Evolutionary conservation across 2,888 invertebrate species (phyloP).

Genomic region (Kryphioiulus occultus): DNA sequence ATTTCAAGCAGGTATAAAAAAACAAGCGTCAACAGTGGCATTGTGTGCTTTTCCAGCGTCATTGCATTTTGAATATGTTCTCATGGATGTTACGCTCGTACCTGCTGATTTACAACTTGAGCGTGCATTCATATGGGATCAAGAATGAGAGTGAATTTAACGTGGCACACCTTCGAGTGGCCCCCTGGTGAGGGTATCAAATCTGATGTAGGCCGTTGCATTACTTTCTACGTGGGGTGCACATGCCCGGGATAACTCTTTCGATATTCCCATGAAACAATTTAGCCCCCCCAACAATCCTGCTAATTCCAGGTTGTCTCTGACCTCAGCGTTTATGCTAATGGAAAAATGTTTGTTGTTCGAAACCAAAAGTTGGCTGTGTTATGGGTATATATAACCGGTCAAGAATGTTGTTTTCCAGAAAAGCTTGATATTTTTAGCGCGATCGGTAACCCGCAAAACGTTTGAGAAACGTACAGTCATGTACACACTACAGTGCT

Average conservation of each 20-base stretch:
- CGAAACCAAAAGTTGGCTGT: background rate
- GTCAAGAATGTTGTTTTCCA: background rate
- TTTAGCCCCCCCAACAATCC: background rate
- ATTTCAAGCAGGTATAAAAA: background rate
- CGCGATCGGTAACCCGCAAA: too few relatives aligned
- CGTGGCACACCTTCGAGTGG: background rate
- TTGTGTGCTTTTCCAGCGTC: background rate
- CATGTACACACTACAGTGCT: too few relatives aligned
- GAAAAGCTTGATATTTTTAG: background rate
- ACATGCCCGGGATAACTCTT: background rate
- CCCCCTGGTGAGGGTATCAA: background rate
- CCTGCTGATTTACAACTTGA: constrained; percentile 2
- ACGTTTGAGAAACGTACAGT: too few relatives aligned
- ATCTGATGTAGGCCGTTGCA: background rate
- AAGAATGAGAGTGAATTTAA: background rate
- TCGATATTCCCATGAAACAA: background rate
- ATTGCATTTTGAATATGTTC: background rate
- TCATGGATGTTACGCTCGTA: background rate
- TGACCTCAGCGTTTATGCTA: background rate
- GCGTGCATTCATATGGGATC: background rate
- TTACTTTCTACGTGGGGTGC: background rate
- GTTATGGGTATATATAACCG: background rate
- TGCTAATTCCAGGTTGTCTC: background rate
- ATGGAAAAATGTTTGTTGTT: background rate
- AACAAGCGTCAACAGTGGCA: constrained; percentile 17